Conservation (phyloP, 2,888 invertebrate genomes). For the Epinotia nisella region DNA sequence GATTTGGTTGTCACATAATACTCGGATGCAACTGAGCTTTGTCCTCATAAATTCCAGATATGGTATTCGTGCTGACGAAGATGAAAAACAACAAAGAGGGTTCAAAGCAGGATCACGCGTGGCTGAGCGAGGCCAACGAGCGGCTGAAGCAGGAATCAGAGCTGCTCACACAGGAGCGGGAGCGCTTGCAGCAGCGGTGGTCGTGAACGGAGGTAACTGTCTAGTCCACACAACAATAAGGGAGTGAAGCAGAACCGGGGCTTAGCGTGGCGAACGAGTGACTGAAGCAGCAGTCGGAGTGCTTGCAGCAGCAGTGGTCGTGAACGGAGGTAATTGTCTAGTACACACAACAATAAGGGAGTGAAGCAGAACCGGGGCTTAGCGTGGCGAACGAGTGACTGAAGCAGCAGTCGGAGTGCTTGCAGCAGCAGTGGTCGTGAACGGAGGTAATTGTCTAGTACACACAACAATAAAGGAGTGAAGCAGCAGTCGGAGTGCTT, state of each 20-base stretch:
- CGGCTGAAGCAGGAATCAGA: constrained; percentile 63
- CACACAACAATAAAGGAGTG: background rate
- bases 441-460: background rate
- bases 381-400: constrained; percentile 58
- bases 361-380: constrained; percentile 57
- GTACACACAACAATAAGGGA: constrained; percentile 52
- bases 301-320: constrained; percentile 61
- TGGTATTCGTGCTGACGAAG: constrained; percentile 60
- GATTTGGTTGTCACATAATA: background rate
- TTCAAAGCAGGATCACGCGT: constrained; percentile 55
- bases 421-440: background rate
- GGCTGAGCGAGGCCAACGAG: constrained; percentile 60
- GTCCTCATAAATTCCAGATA: constrained; percentile 55
- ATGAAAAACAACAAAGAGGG: constrained; percentile 58
- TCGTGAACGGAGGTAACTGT: constrained; percentile 58
- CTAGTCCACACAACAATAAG: constrained; percentile 51
- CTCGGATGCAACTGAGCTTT: background rate
- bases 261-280: constrained; percentile 58
- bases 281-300: constrained; percentile 61
- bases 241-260: constrained; percentile 56
- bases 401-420: background rate
- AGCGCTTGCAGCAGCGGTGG: constrained; percentile 62
- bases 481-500: background rate
- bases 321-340: constrained; percentile 55
- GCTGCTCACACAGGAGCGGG: constrained; percentile 60